A percentile compares a stretch with the other conserved stretches of the same genome.
These are phyloP conservation scores for Mallotus villosus DNA, from an alignment of 2,797 vertebrate genomes.

Conservation along the genomic window DNA sequence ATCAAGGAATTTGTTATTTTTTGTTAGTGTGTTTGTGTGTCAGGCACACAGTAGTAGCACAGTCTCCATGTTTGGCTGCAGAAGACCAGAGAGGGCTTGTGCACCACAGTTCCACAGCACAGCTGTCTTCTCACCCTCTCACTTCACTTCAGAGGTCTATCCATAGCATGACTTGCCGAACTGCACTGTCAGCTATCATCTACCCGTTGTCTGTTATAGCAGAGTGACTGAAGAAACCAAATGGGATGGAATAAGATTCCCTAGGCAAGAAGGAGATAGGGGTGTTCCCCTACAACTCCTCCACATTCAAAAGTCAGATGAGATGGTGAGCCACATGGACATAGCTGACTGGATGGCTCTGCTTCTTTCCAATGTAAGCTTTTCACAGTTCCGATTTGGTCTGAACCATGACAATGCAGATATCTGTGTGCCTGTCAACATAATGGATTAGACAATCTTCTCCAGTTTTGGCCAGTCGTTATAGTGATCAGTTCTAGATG, in stretches of 20 bases:
- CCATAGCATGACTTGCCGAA: conserved; percentile 12
- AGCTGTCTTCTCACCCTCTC: conserved; percentile 8
- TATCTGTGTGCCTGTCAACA: neutral
- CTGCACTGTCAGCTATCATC: no score
- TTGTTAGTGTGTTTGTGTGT: conserved; percentile 11
- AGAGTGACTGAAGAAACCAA: conserved; percentile 20
- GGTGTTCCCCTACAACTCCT: conserved; percentile 31
- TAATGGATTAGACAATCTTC: neutral
- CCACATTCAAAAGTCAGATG: conserved; percentile 46
- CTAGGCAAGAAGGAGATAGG: neutral
- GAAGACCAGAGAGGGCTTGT: neutral
- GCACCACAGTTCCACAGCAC: conserved; percentile 41
- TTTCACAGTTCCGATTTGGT: neutral
- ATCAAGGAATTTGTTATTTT: conserved; percentile 68
- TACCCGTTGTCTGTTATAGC: no score
- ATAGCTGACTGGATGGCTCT: conserved; percentile 27
- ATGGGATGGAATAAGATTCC: conserved; percentile 20
- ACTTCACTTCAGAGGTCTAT: conserved; percentile 28
- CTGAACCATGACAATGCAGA: neutral
- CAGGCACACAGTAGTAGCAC: conserved; percentile 25
- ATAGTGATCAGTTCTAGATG: neutral
- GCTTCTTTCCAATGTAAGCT: conserved; percentile 20
- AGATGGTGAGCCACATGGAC: conserved; percentile 30
- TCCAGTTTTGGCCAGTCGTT: neutral
- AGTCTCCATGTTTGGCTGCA: conserved; percentile 9